Conservation (phyloP, 2,797 vertebrate species). For the Lycodopsis pacificus region DNA sequence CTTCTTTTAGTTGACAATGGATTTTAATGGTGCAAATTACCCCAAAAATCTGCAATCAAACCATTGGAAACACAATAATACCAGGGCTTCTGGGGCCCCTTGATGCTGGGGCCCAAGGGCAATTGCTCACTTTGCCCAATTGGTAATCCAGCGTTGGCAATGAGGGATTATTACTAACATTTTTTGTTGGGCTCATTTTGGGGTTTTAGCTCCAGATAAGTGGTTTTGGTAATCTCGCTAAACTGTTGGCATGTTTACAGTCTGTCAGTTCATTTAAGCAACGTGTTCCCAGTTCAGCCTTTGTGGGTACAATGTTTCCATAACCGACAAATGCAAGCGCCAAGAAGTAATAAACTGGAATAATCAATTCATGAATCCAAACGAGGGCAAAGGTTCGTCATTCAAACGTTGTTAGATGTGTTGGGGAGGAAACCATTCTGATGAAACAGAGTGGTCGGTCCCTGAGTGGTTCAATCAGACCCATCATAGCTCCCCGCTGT, state of each 20-base stretch:
- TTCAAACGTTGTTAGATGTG: background rate
- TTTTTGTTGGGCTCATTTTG: background rate
- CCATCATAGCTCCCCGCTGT: slow-evolving; percentile 33
- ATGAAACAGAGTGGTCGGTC: background rate
- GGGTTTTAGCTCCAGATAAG: background rate
- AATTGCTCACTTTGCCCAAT: background rate
- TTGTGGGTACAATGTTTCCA: background rate
- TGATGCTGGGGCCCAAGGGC: background rate
- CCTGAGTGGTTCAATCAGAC: slow-evolving; percentile 25
- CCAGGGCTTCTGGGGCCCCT: background rate
- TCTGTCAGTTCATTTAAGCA: background rate
- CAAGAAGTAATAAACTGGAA: background rate
- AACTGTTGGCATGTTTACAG: background rate
- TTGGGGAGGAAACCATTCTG: background rate
- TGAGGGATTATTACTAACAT: background rate
- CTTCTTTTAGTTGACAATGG: background rate
- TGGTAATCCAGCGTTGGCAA: background rate
- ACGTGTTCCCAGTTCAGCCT: background rate
- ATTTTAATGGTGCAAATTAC: background rate
- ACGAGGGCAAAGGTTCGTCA: background rate
- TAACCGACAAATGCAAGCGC: background rate
- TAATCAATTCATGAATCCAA: background rate
- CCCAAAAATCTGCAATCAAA: background rate
- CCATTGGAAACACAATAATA: background rate
- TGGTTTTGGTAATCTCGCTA: background rate